These are phyloP conservation scores for Rhagonycha fulva DNA, from an alignment of 2,888 invertebrate species.

Conservation along the genomic window DNA sequence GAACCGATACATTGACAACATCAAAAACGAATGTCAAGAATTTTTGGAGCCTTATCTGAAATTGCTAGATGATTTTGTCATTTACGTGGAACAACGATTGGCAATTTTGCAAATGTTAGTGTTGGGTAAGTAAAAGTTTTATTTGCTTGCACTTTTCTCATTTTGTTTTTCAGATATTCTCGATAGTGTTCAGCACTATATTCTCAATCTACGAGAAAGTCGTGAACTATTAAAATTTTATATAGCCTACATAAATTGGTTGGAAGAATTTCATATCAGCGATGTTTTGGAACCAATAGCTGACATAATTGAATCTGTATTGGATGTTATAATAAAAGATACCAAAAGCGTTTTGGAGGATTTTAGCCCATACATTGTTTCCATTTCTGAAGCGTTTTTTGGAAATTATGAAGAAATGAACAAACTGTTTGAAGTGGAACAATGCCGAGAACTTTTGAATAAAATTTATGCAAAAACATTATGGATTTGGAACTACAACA, in stretches of 20 bases:
- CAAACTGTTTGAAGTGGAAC: slow-evolving; percentile 55
- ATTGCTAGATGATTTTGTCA: slow-evolving; percentile 35
- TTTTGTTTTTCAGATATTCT: slow-evolving; percentile 28
- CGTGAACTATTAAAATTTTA: slow-evolving; percentile 33
- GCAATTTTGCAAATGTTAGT: slow-evolving; percentile 35
- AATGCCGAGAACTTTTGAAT: slow-evolving; percentile 51
- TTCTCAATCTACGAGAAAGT: slow-evolving; percentile 36
- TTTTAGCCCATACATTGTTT: slow-evolving; percentile 34
- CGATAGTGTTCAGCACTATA: slow-evolving; percentile 35
- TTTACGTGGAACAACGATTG: slow-evolving; percentile 35
- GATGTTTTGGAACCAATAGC: slow-evolving; percentile 36
- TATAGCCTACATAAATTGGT: slow-evolving; percentile 33
- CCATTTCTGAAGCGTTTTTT: slow-evolving; percentile 52
- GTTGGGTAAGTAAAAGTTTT: slow-evolving; percentile 27
- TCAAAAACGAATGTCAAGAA: slow-evolving; percentile 25
- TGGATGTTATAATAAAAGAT: slow-evolving; percentile 34
- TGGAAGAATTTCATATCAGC: slow-evolving; percentile 34
- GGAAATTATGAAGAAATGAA: slow-evolving; percentile 54
- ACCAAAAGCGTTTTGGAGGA: slow-evolving; percentile 33
- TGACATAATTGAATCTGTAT: slow-evolving; percentile 35
- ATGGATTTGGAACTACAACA: slow-evolving; percentile 57
- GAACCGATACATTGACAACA: slow-evolving; percentile 24
- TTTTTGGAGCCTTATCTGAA: slow-evolving; percentile 36
- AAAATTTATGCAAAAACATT: slow-evolving; percentile 52
- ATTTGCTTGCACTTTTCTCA: background rate